These are phyloP conservation scores for Branchipolynoe longqiensis DNA, from an alignment of 2,888 invertebrate species.

Conservation along the genomic window DNA sequence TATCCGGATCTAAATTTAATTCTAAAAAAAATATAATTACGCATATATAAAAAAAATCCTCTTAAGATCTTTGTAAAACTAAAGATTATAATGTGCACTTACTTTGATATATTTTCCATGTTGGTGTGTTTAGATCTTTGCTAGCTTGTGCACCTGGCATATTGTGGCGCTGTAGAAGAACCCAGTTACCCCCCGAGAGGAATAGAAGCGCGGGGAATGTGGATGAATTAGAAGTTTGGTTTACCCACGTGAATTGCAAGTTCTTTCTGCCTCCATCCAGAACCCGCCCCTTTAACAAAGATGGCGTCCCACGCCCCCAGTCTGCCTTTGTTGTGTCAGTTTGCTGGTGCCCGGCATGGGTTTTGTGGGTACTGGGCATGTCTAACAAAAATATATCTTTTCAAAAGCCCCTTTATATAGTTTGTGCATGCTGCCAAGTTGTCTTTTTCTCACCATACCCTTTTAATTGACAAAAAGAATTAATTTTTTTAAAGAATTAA, in stretches of 20 bases:
- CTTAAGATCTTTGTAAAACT: not conserved
- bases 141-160: too few species aligned
- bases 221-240: too few species aligned
- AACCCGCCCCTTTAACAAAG: too few species aligned
- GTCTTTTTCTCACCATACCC: not conserved
- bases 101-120: too few species aligned
- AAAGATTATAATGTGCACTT: not conserved
- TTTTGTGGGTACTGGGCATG: not conserved
- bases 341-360: not conserved
- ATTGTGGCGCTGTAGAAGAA: too few species aligned
- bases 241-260: too few species aligned
- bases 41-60: not conserved
- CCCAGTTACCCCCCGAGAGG: too few species aligned
- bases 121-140: too few species aligned
- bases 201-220: too few species aligned
- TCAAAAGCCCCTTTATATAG: not conserved
- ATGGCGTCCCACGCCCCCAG: too few species aligned
- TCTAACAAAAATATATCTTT: not conserved
- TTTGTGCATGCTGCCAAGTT: constrained; percentile 2
- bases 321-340: not conserved
- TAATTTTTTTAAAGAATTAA: not conserved
- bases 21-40: not conserved
- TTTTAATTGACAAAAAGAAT: not conserved
- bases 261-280: too few species aligned
- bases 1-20: not conserved